phyloP scores from a whole-genome alignment of 2,888 invertebrate species.

The Elegia similella region DNA sequence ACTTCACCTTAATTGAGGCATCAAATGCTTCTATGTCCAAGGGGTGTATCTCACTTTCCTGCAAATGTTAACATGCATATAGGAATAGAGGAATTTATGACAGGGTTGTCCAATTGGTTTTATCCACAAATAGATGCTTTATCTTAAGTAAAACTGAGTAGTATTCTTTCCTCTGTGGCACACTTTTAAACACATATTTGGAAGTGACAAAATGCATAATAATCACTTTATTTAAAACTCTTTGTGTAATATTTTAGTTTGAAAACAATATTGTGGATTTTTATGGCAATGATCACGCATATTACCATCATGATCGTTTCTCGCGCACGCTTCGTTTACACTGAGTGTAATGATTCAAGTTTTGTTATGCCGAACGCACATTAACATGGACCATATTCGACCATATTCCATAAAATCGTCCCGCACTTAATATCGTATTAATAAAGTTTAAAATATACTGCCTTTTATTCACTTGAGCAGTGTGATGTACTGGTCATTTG shows the following conservation, averaged over 20 bases:
- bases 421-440: constrained; percentile 20
- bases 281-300: constrained; percentile 37
- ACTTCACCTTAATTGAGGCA: constrained; percentile 75
- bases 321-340: constrained; percentile 47
- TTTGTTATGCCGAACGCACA: constrained; percentile 31
- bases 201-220: neutral
- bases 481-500: constrained; percentile 42
- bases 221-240: neutral
- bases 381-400: neutral
- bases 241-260: constrained; percentile 10
- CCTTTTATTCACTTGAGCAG: constrained; percentile 25
- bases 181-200: neutral
- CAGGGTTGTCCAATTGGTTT: neutral
- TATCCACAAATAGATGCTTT: neutral
- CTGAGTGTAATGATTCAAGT: constrained; percentile 30
- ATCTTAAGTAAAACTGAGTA: neutral
- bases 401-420: neutral
- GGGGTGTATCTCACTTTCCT: constrained; percentile 67
- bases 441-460: constrained; percentile 29
- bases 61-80: constrained; percentile 49
- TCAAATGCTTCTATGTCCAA: constrained; percentile 74
- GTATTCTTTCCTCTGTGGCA: too few species aligned
- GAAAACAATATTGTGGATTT: constrained; percentile 26
- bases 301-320: constrained; percentile 49
- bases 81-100: constrained; percentile 7